Evolutionary conservation across 2,797 vertebrate species (phyloP), one percentile per base, ranked within the genome.

Genomic region (Enteromius trimaculatus): DNA sequence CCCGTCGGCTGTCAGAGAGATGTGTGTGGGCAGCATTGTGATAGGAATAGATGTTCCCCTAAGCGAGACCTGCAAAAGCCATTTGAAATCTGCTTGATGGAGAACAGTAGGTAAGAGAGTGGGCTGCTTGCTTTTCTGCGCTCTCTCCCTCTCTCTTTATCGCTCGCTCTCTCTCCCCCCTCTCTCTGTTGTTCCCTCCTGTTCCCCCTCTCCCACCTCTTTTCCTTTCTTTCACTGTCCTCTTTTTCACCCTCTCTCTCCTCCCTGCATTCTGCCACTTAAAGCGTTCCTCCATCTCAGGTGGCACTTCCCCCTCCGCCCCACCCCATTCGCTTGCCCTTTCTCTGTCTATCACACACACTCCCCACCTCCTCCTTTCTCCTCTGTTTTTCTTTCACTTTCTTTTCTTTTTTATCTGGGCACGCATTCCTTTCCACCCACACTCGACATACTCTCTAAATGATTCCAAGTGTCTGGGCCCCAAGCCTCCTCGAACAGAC

Each of bases 391-490:
- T 93, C 93, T 93, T 93, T 94, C 91, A 92, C 92, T 94, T 94
- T 94, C 90, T 91, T 91, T 93, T 84, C 78, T 91, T 92, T 95
- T 90, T 94, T 94, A 95, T 95, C 93, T 93, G 93, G 93, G 93
- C 90, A 89, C 87, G 90, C 94, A 95, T 95, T 95, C 94, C 94
- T 94, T 91, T 94, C 93, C 95, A 94, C 95, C 95, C 92, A 95
- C 94, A 94, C 93, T 93, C 89, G 42, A 93, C 93, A 94, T 91
- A 93, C 92, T 93, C 93, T 93, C 93, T 94, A 95, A 95, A 94
- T 94, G 93, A 94, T 94, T 95, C 93, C 94, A 95, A 95, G 93
- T 95, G 94, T 95, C 94, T 95, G 93, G 93, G 93, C 92, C 93
- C 89, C 83, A 88, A 93, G 47, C 92, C 89, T 91, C 91, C 90